Evolutionary conservation across 92 coral and sea anemone species (phyloP), one percentile per base, ranked within the genome.

Genomic region (Epizoanthus ramosus): DNA sequence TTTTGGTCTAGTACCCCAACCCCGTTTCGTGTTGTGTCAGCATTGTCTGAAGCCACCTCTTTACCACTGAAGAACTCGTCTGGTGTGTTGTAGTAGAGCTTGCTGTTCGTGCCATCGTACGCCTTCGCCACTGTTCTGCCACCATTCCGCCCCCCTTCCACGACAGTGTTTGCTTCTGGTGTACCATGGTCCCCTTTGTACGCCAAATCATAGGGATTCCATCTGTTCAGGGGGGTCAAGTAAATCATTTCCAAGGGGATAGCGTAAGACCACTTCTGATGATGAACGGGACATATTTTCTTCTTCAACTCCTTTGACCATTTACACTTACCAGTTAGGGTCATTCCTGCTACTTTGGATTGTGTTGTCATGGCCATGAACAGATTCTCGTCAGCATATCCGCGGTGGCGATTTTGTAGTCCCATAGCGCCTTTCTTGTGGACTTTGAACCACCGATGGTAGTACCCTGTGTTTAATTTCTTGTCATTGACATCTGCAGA

Each of bases 281-380:
- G 37, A 66, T 84, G 68, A 75, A 79, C 81, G 3, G 65, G 68
- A 12, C 87, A 84, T 5, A 41, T 15, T 23, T 39, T n/a, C 18
- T 9, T 33, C 47, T 43, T 70, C 23, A 15, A 43, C 43, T 72
- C 6, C 15, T 52, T 53, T 41, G 5, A 45, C 22, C 84, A 31
- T 66, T 64, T 23, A 47, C 89, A 86, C 15, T 57, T 71, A 0
- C 31, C 31, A 33, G 19, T 72, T 50, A 72, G 7, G 16, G 77
- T 75, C 92, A 91, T 81, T 67, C 92, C 88, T 13, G 94, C 86
- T 2, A 89, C 90, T 24, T 84, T 89, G 16, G 87, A 43, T 80
- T 92, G 95, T n/a, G 91, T 84, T 14, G 37, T 92, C 91, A 89
- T 84, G 41, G 95, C 95, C 91, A 92, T 81, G 71, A 87, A 89